Evolutionary conservation across 2,113 vertebrate genomes (phyloP).

Genomic region (Varanus salvator): DNA sequence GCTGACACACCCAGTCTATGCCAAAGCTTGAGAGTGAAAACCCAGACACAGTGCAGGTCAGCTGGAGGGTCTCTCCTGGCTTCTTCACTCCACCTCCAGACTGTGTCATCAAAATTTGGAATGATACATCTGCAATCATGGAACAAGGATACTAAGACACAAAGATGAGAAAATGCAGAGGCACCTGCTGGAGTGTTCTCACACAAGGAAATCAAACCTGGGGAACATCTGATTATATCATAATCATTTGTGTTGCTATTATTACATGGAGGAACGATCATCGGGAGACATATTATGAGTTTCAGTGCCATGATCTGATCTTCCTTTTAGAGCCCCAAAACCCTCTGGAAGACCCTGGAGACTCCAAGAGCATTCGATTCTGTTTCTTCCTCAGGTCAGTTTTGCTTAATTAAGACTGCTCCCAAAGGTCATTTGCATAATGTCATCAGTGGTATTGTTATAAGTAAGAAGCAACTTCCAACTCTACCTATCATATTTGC

Average conservation of each 20-base stretch:
- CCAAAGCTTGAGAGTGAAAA: neutral
- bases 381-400: fast-evolving
- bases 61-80: neutral
- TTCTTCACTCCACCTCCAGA: neutral
- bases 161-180: neutral
- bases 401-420: neutral
- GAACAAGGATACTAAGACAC: neutral
- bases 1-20: too few species aligned
- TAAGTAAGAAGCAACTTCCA: neutral
- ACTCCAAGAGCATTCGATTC: too few species aligned
- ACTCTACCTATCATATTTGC: neutral
- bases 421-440: neutral
- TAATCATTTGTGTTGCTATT: too few species aligned
- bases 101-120: neutral
- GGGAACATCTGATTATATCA: too few species aligned
- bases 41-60: neutral
- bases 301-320: neutral
- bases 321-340: too few species aligned
- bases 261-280: neutral
- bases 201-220: too few species aligned
- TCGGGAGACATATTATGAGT: neutral
- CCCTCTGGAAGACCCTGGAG: too few species aligned
- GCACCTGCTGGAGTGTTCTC: too few species aligned
- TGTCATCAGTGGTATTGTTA: neutral
- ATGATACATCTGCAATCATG: neutral